Percentiles rank a stretch among this genome's conserved stretches.
phyloP scores from a whole-genome alignment of 2,797 vertebrate species.

The Rachycentron canadum region DNA sequence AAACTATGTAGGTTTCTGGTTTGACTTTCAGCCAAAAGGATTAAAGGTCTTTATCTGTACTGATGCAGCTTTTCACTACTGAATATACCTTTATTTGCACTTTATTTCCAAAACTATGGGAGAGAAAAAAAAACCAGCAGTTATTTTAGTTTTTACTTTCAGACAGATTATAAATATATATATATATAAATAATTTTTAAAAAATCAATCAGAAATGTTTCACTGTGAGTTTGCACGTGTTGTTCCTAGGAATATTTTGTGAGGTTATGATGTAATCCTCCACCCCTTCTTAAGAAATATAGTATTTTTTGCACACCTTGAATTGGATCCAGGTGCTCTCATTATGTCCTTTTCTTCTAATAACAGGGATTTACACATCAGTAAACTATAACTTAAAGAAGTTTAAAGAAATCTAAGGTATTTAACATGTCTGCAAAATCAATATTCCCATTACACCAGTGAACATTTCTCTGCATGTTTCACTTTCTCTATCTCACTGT shows the following conservation, averaged over 20 bases:
- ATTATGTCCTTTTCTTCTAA: neutral
- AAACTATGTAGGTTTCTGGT: neutral
- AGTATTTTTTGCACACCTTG: neutral
- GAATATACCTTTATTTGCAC: neutral
- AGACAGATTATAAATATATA: neutral
- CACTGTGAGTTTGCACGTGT: neutral
- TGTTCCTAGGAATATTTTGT: neutral
- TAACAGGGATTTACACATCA: conserved; percentile 8
- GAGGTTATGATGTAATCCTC: neutral
- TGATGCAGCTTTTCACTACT: neutral
- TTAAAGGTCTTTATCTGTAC: conserved; percentile 1
- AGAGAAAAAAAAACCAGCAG: neutral
- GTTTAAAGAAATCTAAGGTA: conserved; percentile 25
- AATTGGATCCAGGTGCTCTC: neutral
- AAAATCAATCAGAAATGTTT: too few relatives aligned
- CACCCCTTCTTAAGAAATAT: neutral
- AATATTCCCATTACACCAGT: conserved; percentile 38
- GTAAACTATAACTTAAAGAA: conserved; percentile 19
- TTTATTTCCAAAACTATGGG: neutral
- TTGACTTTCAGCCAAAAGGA: conserved; percentile 2
- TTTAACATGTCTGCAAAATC: conserved; percentile 42
- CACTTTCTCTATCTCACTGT: conserved; percentile 34
- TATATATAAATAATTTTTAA: too few relatives aligned
- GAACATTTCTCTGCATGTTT: conserved; percentile 24
- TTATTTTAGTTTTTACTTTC: neutral